Evolutionary conservation across 2,888 invertebrate species (phyloP), one percentile per base, ranked within the genome.

Genomic region (Epirrhoe alternata): DNA sequence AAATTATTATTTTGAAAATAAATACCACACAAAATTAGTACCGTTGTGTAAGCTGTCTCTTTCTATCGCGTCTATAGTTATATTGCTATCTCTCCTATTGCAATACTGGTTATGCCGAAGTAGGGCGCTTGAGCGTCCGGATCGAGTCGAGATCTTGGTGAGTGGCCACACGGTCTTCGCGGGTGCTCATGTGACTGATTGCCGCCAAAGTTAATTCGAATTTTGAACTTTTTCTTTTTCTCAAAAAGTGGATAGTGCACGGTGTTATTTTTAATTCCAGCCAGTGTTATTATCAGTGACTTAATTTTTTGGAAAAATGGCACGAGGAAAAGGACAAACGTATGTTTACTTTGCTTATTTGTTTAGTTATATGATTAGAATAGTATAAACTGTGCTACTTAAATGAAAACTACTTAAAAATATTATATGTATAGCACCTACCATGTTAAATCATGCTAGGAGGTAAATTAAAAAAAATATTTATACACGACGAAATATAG

Each of bases 141-240:
- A 86, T 81, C 82, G 89, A 89, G 88, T 88, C 85, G 88, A 90
- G 86, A 91, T 90, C 90, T 90, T 86, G 84, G 87, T 85, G 90
- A 92, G 92, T 86, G 86, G 86, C 84, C 84, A 88, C 81, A 89
- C 92, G 89, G 87, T 87, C 88, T 86, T 86, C 84, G 83, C 88
- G 89, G 84, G 86, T 90, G 90, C 87, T 89, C 87, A 86, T 90
- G 87, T 91, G 87, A 90, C 78, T 81, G 79, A 80, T 90, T 89
- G 84, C 89, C 92, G 92, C 90, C 89, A 87, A 89, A 85, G 81
- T 78, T 75, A 57, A 69, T 80, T 80, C 74, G 73, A 82, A 79
- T 82, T 82, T 81, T 80, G 81, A 85, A 78, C 77, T 78, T 80
- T 66, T 70, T 65, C 77, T 69, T 65, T 60, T 45, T 74, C 68